These are phyloP conservation scores for Perdita meconis DNA, from an alignment of 2,888 invertebrate genomes.

Conservation along the genomic window DNA sequence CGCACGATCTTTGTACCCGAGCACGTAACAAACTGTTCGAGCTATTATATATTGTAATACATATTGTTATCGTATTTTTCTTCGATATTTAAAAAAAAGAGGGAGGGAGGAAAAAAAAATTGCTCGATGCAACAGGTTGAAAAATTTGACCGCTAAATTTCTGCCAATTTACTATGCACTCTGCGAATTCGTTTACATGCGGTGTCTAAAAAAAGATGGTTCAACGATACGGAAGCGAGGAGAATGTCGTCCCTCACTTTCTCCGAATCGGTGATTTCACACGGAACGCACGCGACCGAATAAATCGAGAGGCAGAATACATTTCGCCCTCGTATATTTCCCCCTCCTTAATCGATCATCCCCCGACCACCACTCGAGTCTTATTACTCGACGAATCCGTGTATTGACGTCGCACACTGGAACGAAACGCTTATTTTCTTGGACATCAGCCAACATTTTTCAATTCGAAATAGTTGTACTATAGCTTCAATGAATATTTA, in stretches of 20 bases:
- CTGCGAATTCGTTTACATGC: background rate
- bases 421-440: no score
- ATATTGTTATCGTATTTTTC: no score
- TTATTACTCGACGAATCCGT: constrained; percentile 22
- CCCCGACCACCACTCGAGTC: background rate
- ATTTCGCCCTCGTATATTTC: background rate
- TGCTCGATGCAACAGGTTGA: constrained; percentile 55
- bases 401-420: constrained; percentile 6
- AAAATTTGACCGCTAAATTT: constrained; percentile 37
- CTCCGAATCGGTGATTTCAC: constrained; percentile 59
- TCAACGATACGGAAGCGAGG: constrained; percentile 40
- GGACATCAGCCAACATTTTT: no score
- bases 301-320: constrained; percentile 23
- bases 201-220: constrained; percentile 22
- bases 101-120: background rate
- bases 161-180: constrained; percentile 18
- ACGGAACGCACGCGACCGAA: constrained; percentile 12
- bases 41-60: no score
- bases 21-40: no score
- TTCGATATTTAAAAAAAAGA: background rate
- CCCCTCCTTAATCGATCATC: constrained; percentile 29
- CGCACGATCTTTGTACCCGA: no score
- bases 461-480: no score
- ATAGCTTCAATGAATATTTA: no score
- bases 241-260: constrained; percentile 55